Base-by-base conservation (phyloP, 2,797 vertebrate genomes). In the Darevskia mixta region DNA sequence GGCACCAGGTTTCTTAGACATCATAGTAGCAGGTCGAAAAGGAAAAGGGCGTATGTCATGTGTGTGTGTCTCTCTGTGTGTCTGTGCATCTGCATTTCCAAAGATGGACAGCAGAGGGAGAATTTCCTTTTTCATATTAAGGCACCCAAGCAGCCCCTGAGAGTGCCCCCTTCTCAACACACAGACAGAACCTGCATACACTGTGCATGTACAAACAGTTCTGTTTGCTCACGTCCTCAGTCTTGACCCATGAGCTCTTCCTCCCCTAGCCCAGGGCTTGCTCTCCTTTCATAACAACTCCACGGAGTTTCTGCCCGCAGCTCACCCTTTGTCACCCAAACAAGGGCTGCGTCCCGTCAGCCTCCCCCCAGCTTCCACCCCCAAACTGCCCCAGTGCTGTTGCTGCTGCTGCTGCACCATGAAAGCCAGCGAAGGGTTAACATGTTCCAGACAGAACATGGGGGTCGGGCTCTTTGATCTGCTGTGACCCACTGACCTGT, bases 391-490 rank as follows among this genome's bases (percentile, higher is more conserved):
- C 41, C 25, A 55, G 3, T 18, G 45, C 6, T 2, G 32, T 25
- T 49, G 55, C 9, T 66, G 27, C 27, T 73, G 49, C 61, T 8
- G 35, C 18, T 32, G 49, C 8, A 35, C 18, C 38, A 1, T 2
- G 8, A 35, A 64, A 45, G 20, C 11, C 23, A 66, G 29, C 6
- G 3, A 87, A 1, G 43, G 78, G 71, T 67, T 82, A 90, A 90
- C 61, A 8, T 83, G 61, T 76, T 80, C 82, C 82, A 90, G 82
- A 61, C 89, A 85, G 76, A n/a, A 27, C 43, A 23, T 5, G n/a
- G 67, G 61, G 89, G 77, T 80, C 88, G 73, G 55, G 43, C 58
- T 79, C 89, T 90, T 87, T 90, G 67, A 87, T 84, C 76, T 66
- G 67, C n/a, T 20, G 11, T 27, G 78, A 84, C 82, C 77, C 11